Percentiles rank a stretch among this genome's conserved stretches.
These are phyloP conservation scores for Eudyptes chrysolophus DNA, from an alignment of 2,113 vertebrate species.

Conservation along the genomic window DNA sequence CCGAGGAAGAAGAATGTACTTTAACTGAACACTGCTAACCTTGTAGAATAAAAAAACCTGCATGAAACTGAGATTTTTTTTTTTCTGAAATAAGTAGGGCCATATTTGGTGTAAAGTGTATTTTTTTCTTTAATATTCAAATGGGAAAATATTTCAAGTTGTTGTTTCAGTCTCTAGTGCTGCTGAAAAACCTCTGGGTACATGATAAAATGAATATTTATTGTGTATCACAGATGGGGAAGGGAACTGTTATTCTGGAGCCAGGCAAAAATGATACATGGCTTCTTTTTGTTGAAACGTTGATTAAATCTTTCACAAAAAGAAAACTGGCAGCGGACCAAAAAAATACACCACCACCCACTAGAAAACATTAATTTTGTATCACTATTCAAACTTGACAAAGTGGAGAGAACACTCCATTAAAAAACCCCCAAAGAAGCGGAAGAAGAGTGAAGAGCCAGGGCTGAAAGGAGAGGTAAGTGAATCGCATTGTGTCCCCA, in stretches of 20 bases:
- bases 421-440: not conserved
- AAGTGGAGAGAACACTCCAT: not conserved
- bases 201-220: not conserved
- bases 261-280: not conserved
- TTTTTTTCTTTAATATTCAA: not conserved
- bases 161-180: not conserved
- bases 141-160: not conserved
- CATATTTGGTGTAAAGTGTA: not conserved
- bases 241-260: not conserved
- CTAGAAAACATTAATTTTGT: not conserved
- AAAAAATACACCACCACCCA: not conserved
- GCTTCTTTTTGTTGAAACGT: not conserved
- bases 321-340: not conserved
- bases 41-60: not conserved
- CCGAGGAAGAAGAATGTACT: not conserved
- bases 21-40: not conserved
- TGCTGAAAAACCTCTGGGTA: not conserved
- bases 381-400: not conserved
- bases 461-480: not conserved
- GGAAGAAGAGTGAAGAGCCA: not conserved
- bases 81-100: not conserved
- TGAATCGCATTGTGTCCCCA: fast-evolving
- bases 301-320: not conserved
- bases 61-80: not conserved
- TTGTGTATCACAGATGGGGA: not conserved